Conservation (phyloP, 2,888 invertebrate species). For the Meliscaeva auricollis region DNA sequence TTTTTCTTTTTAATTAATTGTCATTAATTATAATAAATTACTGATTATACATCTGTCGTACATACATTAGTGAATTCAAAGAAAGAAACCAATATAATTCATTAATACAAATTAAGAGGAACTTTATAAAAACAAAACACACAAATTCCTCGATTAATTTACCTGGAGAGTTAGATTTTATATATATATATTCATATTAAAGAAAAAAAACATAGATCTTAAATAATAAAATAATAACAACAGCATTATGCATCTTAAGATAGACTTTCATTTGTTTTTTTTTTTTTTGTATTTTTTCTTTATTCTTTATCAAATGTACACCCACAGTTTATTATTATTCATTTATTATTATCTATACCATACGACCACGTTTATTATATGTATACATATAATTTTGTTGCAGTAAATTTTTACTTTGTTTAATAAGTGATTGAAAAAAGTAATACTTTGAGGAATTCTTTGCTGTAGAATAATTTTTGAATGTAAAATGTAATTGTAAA, state of each 20-base stretch:
- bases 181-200: slow-evolving; percentile 57
- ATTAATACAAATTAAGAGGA: slow-evolving; percentile 41
- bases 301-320: slow-evolving; percentile 13
- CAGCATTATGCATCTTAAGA: slow-evolving; percentile 46
- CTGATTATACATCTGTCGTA: slow-evolving; percentile 47
- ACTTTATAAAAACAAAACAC: slow-evolving; percentile 34
- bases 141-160: slow-evolving; percentile 52
- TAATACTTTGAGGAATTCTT: slow-evolving; percentile 59
- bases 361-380: slow-evolving; percentile 47
- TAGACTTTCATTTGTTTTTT: slow-evolving; percentile 25
- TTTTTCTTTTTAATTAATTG: slow-evolving; percentile 38
- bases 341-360: slow-evolving; percentile 35
- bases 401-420: slow-evolving; percentile 58
- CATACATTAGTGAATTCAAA: slow-evolving; percentile 48
- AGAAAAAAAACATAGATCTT: slow-evolving; percentile 46
- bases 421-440: slow-evolving; percentile 47
- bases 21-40: slow-evolving; percentile 53
- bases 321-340: slow-evolving; percentile 28
- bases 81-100: slow-evolving; percentile 34
- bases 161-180: slow-evolving; percentile 70
- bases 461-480: slow-evolving; percentile 71
- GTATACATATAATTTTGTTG: slow-evolving; percentile 54
- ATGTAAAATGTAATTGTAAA: slow-evolving; percentile 73
- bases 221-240: slow-evolving; percentile 29
- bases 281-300: slow-evolving; percentile 19